phyloP scores from a whole-genome alignment of 2,797 vertebrate species.

The Vireo griseus region DNA sequence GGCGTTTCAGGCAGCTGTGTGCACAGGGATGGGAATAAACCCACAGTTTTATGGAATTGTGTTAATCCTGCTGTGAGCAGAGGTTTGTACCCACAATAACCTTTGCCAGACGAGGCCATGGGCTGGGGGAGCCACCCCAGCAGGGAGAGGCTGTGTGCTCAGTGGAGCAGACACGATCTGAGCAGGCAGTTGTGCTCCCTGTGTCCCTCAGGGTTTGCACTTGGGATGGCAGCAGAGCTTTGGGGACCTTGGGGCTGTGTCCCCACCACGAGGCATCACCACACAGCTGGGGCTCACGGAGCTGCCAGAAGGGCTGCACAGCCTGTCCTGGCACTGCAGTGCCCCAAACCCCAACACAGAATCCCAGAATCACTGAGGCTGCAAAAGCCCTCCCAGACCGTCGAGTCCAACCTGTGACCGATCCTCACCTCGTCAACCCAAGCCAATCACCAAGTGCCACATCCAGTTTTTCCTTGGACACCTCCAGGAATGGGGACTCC shows the following conservation, averaged over 20 bases:
- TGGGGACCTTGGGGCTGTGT: fast-evolving
- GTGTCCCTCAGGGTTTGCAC: not conserved
- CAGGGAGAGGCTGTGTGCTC: not conserved
- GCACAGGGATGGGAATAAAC: not conserved
- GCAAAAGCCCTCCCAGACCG: not conserved
- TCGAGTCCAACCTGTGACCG: fast-evolving
- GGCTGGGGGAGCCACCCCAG: not conserved
- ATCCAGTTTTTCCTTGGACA: fast-evolving
- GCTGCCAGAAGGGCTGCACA: not conserved
- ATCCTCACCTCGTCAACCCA: too few relatives aligned
- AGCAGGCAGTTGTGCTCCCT: not conserved
- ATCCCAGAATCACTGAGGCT: not conserved
- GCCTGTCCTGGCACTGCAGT: not conserved
- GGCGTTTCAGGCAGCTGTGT: not conserved
- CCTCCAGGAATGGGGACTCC: not conserved
- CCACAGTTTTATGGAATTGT: not conserved
- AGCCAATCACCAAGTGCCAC: not conserved
- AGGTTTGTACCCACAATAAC: not conserved
- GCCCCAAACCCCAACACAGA: not conserved
- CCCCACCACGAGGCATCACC: not conserved
- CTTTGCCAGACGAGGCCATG: not conserved
- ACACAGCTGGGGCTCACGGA: not conserved
- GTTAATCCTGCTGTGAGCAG: not conserved
- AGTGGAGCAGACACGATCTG: not conserved
- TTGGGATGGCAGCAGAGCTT: fast-evolving